Conservation (phyloP, 2,888 invertebrate genomes). For the Bhutanitis thaidina region DNA sequence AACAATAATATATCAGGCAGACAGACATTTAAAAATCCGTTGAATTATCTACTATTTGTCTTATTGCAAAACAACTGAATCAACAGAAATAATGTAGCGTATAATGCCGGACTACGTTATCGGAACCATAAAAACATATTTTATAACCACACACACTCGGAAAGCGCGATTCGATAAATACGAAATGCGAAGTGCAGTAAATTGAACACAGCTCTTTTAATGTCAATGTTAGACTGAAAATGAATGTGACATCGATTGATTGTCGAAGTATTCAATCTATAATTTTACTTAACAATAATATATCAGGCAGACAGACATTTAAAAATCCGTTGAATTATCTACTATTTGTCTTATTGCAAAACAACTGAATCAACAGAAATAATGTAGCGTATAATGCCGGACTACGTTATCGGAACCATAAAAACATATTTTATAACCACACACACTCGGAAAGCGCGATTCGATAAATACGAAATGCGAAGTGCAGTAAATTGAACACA, state of each 20-base stretch:
- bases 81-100: conserved; percentile 15
- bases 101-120: conserved; percentile 19
- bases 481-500: conserved; percentile 15
- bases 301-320: too few relatives aligned
- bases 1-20: too few relatives aligned
- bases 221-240: conserved; percentile 10
- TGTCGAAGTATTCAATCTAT: too few relatives aligned
- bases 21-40: too few relatives aligned
- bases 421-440: conserved; percentile 18
- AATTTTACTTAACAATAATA: too few relatives aligned
- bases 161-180: conserved; percentile 12
- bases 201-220: conserved; percentile 14
- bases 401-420: conserved; percentile 19
- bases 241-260: too few relatives aligned
- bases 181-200: conserved; percentile 15
- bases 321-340: background rate
- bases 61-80: conserved; percentile 16
- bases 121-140: conserved; percentile 18
- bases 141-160: conserved; percentile 14
- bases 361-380: conserved; percentile 13
- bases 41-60: conserved; percentile 2
- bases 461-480: conserved; percentile 15
- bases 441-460: conserved; percentile 8
- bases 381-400: conserved; percentile 18
- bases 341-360: conserved; percentile 12